phyloP scores from a whole-genome alignment of 2,888 invertebrate species.

The Rhodophaea formosa region DNA sequence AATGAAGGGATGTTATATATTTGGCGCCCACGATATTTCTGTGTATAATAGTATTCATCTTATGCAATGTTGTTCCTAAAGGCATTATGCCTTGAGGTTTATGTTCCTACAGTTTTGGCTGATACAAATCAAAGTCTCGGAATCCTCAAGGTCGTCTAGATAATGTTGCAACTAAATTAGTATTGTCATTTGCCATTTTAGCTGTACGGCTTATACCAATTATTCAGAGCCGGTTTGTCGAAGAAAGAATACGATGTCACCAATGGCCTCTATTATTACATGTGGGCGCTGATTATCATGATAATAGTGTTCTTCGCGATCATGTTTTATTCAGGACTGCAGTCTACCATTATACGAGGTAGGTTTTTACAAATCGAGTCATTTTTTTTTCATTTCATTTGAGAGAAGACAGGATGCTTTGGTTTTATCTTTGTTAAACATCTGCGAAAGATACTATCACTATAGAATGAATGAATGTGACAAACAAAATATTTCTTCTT shows the following conservation, averaged over 20 bases:
- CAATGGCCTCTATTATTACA: conserved; percentile 70
- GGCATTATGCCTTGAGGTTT: too few species aligned
- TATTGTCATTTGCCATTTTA: conserved; percentile 30
- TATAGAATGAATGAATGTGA: too few species aligned
- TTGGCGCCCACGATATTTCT: too few species aligned
- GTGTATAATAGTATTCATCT: too few species aligned
- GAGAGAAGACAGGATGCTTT: too few species aligned
- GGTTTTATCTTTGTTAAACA: background rate
- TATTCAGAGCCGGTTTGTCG: conserved; percentile 69
- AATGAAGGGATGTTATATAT: too few species aligned
- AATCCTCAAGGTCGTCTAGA: too few species aligned
- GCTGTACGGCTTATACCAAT: conserved; percentile 68
- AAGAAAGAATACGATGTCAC: conserved; percentile 68
- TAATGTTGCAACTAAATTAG: background rate
- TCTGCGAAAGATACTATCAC: background rate
- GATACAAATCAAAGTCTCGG: too few species aligned
- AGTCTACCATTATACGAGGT: conserved; percentile 74
- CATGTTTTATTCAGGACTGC: conserved; percentile 73
- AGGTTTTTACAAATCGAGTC: conserved; percentile 6
- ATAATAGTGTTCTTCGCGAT: conserved; percentile 69
- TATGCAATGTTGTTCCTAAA: background rate
- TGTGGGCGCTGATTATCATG: conserved; percentile 68
- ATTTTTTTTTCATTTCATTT: too few species aligned
- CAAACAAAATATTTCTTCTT: too few species aligned
- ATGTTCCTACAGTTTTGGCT: too few species aligned